phyloP scores from a whole-genome alignment of 2,888 invertebrate genomes.

The Callosobruchus maculatus region DNA sequence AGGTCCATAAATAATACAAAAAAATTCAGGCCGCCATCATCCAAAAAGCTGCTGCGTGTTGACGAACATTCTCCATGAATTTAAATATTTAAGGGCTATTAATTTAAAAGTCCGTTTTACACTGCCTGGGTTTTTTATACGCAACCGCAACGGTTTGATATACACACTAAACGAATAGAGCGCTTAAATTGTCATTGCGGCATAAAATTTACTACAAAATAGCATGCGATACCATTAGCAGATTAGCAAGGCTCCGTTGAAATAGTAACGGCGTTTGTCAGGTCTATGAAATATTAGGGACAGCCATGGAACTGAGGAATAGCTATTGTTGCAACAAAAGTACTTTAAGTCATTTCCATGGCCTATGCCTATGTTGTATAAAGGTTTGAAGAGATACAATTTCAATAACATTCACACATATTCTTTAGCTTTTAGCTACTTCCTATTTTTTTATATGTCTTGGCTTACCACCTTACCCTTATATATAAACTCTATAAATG shows the following conservation, averaged over 20 bases:
- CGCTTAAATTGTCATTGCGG: conserved; percentile 4
- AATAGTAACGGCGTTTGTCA: background rate
- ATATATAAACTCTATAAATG: too few species aligned
- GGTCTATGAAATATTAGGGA: too few species aligned
- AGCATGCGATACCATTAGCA: conserved; percentile 29
- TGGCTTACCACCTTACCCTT: too few species aligned
- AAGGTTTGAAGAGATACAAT: too few species aligned
- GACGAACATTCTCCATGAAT: background rate
- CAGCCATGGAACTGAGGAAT: too few species aligned
- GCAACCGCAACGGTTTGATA: background rate
- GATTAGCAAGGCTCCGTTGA: conserved; percentile 27
- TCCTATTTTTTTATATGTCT: too few species aligned
- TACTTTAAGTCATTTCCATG: too few species aligned
- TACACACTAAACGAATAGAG: background rate
- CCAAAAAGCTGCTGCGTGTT: background rate
- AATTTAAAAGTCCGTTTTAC: background rate
- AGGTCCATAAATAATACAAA: background rate
- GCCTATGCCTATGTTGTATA: too few species aligned
- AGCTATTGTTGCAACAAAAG: too few species aligned
- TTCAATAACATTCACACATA: too few species aligned
- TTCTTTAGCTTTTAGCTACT: too few species aligned
- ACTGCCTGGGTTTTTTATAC: background rate
- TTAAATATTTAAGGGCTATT: background rate
- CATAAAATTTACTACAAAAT: conserved; percentile 25
- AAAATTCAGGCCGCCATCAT: background rate